These are phyloP conservation scores for Dicerorhinus sumatrensis DNA, from an alignment of 2,113 vertebrate species.

Conservation along the genomic window DNA sequence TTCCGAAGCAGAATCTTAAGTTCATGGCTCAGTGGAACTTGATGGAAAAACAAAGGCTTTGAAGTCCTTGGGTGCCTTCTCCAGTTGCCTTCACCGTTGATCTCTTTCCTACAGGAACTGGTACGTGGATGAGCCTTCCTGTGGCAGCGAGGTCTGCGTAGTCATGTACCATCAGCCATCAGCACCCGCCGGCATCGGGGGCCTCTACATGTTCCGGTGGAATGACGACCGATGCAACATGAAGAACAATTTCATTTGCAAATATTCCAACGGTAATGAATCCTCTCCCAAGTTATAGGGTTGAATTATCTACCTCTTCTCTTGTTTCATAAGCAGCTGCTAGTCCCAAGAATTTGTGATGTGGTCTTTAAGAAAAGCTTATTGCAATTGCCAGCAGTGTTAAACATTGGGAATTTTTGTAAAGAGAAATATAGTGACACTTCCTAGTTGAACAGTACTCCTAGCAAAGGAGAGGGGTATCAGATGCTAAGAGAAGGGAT, in stretches of 20 bases:
- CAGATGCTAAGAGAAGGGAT: background rate
- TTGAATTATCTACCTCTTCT: background rate
- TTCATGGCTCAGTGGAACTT: background rate
- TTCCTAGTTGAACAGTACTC: background rate
- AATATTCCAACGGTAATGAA: slow-evolving; percentile 93
- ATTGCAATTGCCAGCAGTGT: background rate
- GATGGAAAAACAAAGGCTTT: background rate
- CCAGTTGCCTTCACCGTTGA: background rate
- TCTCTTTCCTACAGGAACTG: slow-evolving; percentile 91
- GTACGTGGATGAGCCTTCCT: slow-evolving; percentile 96
- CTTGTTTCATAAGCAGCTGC: slow-evolving; percentile 34
- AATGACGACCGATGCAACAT: slow-evolving; percentile 95
- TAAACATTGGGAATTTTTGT: background rate
- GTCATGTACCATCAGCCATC: slow-evolving; percentile 95
- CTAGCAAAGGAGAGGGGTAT: background rate
- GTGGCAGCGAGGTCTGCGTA: slow-evolving; percentile 94
- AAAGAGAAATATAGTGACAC: background rate
- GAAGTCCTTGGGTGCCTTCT: background rate
- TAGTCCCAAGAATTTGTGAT: background rate
- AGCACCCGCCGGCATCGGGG: slow-evolving; percentile 87
- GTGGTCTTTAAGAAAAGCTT: background rate
- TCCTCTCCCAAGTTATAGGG: background rate
- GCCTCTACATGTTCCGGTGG: slow-evolving; percentile 94
- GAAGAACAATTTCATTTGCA: slow-evolving; percentile 99
- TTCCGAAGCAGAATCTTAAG: slow-evolving; percentile 16